Evolutionary conservation across 2,888 invertebrate species (phyloP), one percentile per base, ranked within the genome.

Genomic region (Apoderus coryli): DNA sequence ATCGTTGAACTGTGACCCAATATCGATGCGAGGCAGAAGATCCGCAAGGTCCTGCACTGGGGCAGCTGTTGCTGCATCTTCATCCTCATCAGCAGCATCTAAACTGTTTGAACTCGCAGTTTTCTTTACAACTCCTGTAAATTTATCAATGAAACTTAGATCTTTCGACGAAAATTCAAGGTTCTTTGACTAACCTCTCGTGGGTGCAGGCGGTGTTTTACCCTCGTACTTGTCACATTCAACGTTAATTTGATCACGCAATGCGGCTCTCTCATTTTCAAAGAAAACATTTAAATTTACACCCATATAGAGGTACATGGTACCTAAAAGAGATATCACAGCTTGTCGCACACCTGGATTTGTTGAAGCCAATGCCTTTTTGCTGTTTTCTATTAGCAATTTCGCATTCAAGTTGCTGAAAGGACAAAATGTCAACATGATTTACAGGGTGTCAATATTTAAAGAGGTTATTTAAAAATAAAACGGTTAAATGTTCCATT

Each of bases 171-270:
- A 2, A 9, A 27, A 3, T 14, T 13, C 12, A 7, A 9, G 10
- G 15, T 9, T 9, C 6, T 5, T 7, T 22, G 12, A 13, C 14
- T 35, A 39, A 33, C 79, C 80, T 44, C 79, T 61, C 0, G 67
- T 71, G 0, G 85, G 79, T n/a, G 69, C 64, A 0, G 85, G 84
- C 0, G 85, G 77, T 34, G 72, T 70, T 44, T 76, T 71, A 13
- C 78, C 82, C 3, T 69, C 66, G 44, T 77, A 68, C 54, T 88
- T 89, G 35, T 85, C 85, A 46, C 86, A 71, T 53, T 90, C 90
- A 11, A 76, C 65, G 52, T 82, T 79, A 35, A 92, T 85, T 52
- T 82, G 78, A 44, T 85, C 82, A 25, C 76, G 69, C 1, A 90
- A 60, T 0, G 81, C 76, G 1, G 85, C 71, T 49, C 90, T 92